Percentiles rank a stretch among this genome's conserved stretches.
phyloP scores from a whole-genome alignment of 2,113 vertebrate genomes.

The Microcebus jonahi region DNA sequence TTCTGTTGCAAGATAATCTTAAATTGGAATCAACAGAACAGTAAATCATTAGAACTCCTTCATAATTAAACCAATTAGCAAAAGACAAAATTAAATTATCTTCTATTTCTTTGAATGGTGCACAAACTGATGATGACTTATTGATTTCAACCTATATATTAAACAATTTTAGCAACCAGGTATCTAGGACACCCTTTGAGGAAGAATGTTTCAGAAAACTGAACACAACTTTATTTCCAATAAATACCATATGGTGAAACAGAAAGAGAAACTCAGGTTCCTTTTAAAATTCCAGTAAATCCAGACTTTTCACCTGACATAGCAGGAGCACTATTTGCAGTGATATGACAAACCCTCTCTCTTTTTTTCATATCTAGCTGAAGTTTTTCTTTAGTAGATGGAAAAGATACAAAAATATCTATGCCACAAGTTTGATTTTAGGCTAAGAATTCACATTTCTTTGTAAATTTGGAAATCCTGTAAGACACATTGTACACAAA shows the following conservation, averaged over 20 bases:
- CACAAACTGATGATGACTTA: neutral
- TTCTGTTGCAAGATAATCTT: slow-evolving; percentile 20
- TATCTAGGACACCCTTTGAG: neutral
- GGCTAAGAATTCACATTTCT: neutral
- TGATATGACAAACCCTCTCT: neutral
- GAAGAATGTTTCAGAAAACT: neutral
- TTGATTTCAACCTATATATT: neutral
- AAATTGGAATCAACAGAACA: neutral
- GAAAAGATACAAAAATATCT: slow-evolving; percentile 5
- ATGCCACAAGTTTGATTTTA: neutral
- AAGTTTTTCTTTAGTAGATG: neutral
- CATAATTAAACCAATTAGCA: neutral
- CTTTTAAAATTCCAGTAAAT: neutral
- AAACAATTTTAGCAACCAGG: neutral
- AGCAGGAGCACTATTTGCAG: neutral
- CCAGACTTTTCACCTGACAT: neutral
- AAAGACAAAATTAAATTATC: neutral
- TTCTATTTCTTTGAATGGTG: neutral
- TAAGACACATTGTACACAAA: neutral
- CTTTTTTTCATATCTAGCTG: neutral
- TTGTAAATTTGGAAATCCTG: neutral
- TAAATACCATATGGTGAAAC: neutral
- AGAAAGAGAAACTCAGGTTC: neutral
- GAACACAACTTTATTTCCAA: neutral
- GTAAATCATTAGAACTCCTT: neutral